These are phyloP conservation scores for Harpegnathos saltator DNA, from an alignment of 1,140 invertebrate species.

Conservation along the genomic window DNA sequence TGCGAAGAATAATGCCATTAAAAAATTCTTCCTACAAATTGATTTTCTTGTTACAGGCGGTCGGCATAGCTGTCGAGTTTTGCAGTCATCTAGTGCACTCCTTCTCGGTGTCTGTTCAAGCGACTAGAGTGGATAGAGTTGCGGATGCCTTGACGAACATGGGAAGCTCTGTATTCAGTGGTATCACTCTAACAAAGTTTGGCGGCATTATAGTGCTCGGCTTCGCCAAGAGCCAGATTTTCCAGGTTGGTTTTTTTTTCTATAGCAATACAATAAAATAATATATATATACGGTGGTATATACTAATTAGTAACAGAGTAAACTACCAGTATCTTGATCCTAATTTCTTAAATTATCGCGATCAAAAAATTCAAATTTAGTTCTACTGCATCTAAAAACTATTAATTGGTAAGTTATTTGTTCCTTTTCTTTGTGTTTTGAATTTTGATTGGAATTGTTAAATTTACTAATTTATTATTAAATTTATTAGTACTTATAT, in stretches of 20 bases:
- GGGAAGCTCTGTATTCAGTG: conserved; percentile 98
- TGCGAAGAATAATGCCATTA: too few relatives aligned
- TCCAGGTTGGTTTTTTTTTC: conserved; percentile 87
- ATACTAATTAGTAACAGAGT: too few relatives aligned
- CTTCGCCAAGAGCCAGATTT: conserved; percentile 98
- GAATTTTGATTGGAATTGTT: background rate
- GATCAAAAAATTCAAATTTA: too few relatives aligned
- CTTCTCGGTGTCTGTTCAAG: conserved; percentile 92
- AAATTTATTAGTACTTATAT: too few relatives aligned
- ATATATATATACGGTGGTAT: too few relatives aligned
- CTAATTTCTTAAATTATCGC: background rate
- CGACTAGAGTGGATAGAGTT: conserved; percentile 91
- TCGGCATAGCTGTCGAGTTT: conserved; percentile 99
- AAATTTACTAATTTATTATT: background rate
- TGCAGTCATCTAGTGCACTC: conserved; percentile 98
- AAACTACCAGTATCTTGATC: too few relatives aligned
- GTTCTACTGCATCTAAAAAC: too few relatives aligned
- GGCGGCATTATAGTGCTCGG: conserved; percentile 97
- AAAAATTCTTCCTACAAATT: background rate
- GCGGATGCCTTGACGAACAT: conserved; percentile 94
- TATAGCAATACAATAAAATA: background rate
- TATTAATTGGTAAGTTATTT: too few relatives aligned
- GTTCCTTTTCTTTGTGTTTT: too few relatives aligned
- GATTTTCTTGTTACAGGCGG: conserved; percentile 88
- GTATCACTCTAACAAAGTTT: conserved; percentile 98